phyloP scores from a whole-genome alignment of 2,113 vertebrate species.

The Paralichthys olivaceus region DNA sequence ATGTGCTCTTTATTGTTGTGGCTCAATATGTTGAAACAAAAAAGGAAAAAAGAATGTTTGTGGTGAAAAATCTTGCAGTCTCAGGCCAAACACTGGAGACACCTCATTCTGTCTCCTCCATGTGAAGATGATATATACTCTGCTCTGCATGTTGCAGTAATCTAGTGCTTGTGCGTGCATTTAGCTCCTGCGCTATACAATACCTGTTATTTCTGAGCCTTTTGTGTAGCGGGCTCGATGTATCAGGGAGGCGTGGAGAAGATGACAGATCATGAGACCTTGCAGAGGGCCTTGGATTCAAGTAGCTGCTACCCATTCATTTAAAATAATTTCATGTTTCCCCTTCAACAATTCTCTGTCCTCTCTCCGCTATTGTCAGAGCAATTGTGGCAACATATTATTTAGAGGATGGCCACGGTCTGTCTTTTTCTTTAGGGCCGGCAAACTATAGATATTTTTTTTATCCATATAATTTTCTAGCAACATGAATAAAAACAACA shows the following conservation, averaged over 20 bases:
- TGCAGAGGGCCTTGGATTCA: constrained; percentile 39
- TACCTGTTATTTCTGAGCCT: constrained; percentile 57
- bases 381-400: constrained; percentile 52
- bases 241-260: constrained; percentile 51
- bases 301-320: constrained; percentile 63
- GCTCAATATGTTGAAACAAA: background rate
- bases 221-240: constrained; percentile 57
- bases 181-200: constrained; percentile 47
- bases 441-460: constrained; percentile 18
- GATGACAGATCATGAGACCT: constrained; percentile 53
- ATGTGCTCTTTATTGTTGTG: background rate
- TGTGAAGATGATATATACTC: constrained; percentile 38
- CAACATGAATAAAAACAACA: constrained; percentile 16
- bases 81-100: constrained; percentile 12
- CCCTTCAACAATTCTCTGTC: constrained; percentile 39
- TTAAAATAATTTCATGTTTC: constrained; percentile 74
- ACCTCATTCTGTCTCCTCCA: constrained; percentile 24
- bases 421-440: constrained; percentile 45
- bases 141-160: constrained; percentile 27
- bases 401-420: constrained; percentile 30
- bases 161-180: constrained; percentile 38
- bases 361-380: constrained; percentile 60
- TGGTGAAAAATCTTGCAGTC: constrained; percentile 5
- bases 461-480: constrained; percentile 45
- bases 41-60: background rate